Conservation (phyloP, 2,888 invertebrate species). For the Eulithis testata region DNA sequence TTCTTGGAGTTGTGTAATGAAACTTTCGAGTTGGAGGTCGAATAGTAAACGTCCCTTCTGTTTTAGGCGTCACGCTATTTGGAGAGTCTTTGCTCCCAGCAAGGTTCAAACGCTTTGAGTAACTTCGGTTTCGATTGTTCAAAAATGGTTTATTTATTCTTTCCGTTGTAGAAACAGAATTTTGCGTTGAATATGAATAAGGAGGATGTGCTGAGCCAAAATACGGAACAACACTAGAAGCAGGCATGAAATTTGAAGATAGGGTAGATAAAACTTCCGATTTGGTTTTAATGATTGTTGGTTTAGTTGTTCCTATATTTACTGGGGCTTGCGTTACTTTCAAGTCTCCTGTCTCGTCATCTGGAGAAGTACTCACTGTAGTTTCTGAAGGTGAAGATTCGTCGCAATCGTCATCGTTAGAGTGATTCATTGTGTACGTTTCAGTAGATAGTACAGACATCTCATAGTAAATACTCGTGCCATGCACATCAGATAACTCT, state of each 20-base stretch:
- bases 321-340: constrained; percentile 55
- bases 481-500: constrained; percentile 77
- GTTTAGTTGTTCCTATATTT: constrained; percentile 47
- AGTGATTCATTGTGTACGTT: constrained; percentile 70
- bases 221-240: constrained; percentile 55
- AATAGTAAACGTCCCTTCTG: constrained; percentile 53
- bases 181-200: constrained; percentile 61
- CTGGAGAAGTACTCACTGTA: constrained; percentile 60
- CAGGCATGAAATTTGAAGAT: constrained; percentile 51
- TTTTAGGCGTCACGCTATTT: constrained; percentile 69
- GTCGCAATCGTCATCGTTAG: constrained; percentile 73
- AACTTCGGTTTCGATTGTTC: constrained; percentile 65
- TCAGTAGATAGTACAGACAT: constrained; percentile 80
- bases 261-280: constrained; percentile 53
- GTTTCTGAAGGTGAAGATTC: constrained; percentile 63
- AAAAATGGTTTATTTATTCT: constrained; percentile 56
- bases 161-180: constrained; percentile 59
- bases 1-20: constrained; percentile 71
- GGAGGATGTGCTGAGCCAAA: constrained; percentile 50
- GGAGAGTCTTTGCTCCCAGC: constrained; percentile 67
- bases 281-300: constrained; percentile 46
- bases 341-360: constrained; percentile 60
- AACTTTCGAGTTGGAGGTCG: constrained; percentile 68
- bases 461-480: constrained; percentile 81
- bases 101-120: constrained; percentile 72